Conservation (phyloP, 2,113 vertebrate genomes). For the Centropristis striata region DNA sequence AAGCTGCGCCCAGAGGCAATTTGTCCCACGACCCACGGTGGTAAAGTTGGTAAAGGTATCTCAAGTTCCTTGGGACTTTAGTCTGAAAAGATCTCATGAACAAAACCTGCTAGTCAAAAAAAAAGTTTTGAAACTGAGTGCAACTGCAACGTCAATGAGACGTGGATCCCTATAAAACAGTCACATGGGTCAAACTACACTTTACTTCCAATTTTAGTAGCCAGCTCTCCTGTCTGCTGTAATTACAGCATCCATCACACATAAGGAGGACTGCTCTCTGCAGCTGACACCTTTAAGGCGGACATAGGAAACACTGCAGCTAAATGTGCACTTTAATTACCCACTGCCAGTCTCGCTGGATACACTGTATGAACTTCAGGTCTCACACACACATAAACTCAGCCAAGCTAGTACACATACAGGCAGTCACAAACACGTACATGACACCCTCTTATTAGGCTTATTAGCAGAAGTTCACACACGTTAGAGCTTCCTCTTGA, state of each 20-base stretch:
- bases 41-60: slow-evolving; percentile 19
- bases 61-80: neutral
- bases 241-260: slow-evolving; percentile 74
- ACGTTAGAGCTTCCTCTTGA: neutral
- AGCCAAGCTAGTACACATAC: neutral
- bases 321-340: slow-evolving; percentile 76
- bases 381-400: slow-evolving; percentile 23
- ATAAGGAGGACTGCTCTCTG: slow-evolving; percentile 32
- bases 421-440: neutral
- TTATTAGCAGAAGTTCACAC: slow-evolving; percentile 22
- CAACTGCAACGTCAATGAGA: neutral
- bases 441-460: slow-evolving; percentile 54
- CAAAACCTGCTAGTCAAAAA: neutral
- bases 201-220: slow-evolving; percentile 32
- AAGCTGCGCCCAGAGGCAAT: slow-evolving; percentile 13
- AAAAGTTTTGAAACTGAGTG: neutral
- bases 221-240: slow-evolving; percentile 43
- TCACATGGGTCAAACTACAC: slow-evolving; percentile 11
- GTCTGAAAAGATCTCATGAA: neutral
- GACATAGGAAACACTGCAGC: slow-evolving; percentile 52
- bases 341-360: slow-evolving; percentile 56
- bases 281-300: slow-evolving; percentile 68
- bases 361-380: slow-evolving; percentile 22
- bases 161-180: neutral
- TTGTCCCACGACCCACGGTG: slow-evolving; percentile 15